Conservation (phyloP, 2,888 invertebrate species). For the Melangyna quadrimaculata region DNA sequence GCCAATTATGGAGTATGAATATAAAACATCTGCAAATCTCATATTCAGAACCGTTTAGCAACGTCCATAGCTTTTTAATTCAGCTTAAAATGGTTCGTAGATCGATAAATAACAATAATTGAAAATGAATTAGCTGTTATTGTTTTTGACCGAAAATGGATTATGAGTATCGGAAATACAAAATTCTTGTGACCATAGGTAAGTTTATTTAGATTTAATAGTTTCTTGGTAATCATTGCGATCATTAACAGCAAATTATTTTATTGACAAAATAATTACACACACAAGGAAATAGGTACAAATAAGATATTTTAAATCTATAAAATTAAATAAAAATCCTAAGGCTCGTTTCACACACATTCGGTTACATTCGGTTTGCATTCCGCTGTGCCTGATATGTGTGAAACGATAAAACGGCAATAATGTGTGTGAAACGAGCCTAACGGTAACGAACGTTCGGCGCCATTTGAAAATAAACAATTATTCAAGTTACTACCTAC, state of each 20-base stretch:
- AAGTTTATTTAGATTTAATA: not conserved
- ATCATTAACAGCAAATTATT: no score
- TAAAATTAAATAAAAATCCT: no score
- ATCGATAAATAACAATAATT: not conserved
- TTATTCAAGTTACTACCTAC: no score
- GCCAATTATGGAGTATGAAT: conserved; percentile 13
- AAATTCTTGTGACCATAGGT: not conserved
- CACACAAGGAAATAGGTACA: no score
- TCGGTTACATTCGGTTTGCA: no score
- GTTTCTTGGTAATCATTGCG: no score
- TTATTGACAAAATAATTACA: no score
- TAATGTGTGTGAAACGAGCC: no score
- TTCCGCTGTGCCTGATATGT: no score
- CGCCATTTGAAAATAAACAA: not conserved
- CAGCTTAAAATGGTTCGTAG: not conserved
- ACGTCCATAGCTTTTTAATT: not conserved
- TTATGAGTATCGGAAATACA: not conserved
- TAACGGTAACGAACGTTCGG: not conserved
- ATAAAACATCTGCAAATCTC: conserved; percentile 8
- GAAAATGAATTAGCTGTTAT: not conserved
- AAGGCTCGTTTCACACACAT: no score
- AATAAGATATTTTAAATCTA: no score
- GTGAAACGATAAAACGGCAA: no score
- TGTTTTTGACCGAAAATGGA: not conserved
- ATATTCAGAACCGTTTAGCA: not conserved